Base-by-base conservation (phyloP, 2,113 vertebrate genomes). In the Rhinolophus ferrumequinum region DNA sequence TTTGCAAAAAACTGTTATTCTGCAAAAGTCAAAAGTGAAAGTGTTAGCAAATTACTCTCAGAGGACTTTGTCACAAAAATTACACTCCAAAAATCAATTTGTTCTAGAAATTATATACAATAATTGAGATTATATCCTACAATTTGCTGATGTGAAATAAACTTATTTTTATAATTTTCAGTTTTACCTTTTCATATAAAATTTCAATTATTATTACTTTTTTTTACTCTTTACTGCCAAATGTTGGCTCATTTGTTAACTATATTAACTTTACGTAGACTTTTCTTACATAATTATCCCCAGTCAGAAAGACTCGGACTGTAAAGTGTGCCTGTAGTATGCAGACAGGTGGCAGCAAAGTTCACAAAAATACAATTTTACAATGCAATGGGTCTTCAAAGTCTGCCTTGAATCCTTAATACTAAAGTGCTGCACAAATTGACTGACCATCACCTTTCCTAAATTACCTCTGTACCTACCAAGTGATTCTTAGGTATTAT, bases 331-430 rank as follows among this genome's bases (percentile, higher is more conserved):
- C 12, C 75, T 38, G 33, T 8, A 86, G 7, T 64, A 24, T 52
- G 44, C 60, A 24, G 50, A 18, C 91, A 97, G 94, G 66, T 96
- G 96, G 96, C 90, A 93, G 93, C 87, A 97, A 30, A 5, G 50
- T 52, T 88, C 96, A 89, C 67, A 44, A 66, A 93, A 54, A 83
- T 24, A 83, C 30, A 80, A 28, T 28, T 73, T 52, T 62, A 38
- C 7, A 69, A 11, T 28, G 35, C 35, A n/a, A 2, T 77, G 24
- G 22, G 1, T 77, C 22, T 10, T 79, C 58, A 69, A 75, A 5
- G 12, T 81, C 30, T 35, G 4, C 30, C 58, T 6, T 22, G 3
- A 76, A 30, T 85, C 6, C 60, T 87, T 93, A 80, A 85, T n/a
- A 85, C 44, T n/a, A 56, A 86, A 93, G 52, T 54, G 38, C 33